Evolutionary conservation across 2,113 vertebrate species (phyloP).

Genomic region (Neopipo cinnamomea): DNA sequence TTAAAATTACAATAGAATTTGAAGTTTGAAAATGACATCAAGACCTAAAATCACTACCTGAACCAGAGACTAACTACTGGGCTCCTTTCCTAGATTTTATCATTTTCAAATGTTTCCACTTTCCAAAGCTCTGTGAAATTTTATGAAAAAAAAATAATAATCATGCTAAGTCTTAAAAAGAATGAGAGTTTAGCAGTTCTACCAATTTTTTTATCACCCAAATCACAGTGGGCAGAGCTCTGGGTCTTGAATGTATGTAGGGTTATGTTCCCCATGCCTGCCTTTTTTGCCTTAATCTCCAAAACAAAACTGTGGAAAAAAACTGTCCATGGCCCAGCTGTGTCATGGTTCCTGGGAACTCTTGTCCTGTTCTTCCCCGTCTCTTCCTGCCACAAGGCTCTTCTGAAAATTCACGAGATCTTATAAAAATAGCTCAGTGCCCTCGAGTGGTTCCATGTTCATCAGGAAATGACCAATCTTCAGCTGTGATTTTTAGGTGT

Average conservation of each 20-base stretch:
- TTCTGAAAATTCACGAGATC: fast-evolving
- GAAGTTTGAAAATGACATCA: neutral
- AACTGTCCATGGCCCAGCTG: neutral
- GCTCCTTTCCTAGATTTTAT: neutral
- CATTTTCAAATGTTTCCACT: neutral
- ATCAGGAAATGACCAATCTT: neutral
- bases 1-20: neutral
- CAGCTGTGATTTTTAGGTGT: neutral
- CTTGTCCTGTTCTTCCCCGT: neutral
- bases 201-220: neutral
- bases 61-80: neutral
- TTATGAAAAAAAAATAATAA: neutral
- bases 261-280: neutral
- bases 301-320: neutral
- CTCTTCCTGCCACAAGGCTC: neutral
- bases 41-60: neutral
- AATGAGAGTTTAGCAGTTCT: neutral
- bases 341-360: neutral
- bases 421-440: neutral
- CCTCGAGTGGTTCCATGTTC: neutral
- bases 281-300: neutral
- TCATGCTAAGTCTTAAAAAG: neutral
- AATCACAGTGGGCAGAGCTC: neutral
- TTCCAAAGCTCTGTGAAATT: neutral
- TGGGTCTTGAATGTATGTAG: neutral